These are phyloP conservation scores for Drosophila burlai DNA, from an alignment of 1,140 invertebrate species.

Conservation along the genomic window DNA sequence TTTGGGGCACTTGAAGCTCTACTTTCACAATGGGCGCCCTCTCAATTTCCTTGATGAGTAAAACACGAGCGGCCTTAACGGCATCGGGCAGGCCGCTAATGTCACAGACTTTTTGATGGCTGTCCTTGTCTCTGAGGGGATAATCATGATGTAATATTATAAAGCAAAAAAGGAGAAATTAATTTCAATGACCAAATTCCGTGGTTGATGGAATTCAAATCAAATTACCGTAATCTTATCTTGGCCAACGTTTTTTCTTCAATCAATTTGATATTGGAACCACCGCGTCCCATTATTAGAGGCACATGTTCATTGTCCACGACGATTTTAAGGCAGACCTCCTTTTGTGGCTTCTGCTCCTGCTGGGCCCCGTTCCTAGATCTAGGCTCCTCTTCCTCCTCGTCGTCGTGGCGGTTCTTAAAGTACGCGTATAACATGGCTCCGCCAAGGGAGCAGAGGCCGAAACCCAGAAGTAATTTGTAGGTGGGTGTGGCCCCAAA, in stretches of 20 bases:
- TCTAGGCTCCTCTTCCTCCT: slow-evolving; percentile 42
- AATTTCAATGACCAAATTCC: not conserved
- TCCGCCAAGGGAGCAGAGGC: slow-evolving; percentile 78
- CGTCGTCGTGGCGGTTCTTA: slow-evolving; percentile 72
- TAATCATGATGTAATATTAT: not conserved
- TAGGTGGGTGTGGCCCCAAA: slow-evolving; percentile 72
- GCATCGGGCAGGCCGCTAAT: slow-evolving; percentile 88
- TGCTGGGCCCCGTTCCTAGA: slow-evolving; percentile 4
- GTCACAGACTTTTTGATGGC: slow-evolving; percentile 87
- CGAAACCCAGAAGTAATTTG: slow-evolving; percentile 82
- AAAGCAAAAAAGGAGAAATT: not conserved
- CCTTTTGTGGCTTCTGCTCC: slow-evolving; percentile 53
- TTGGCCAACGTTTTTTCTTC: slow-evolving; percentile 89
- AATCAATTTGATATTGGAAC: slow-evolving; percentile 89
- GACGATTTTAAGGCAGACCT: slow-evolving; percentile 69
- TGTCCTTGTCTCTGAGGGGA: slow-evolving; percentile 82
- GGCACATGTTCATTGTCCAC: slow-evolving; percentile 82
- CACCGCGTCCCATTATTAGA: slow-evolving; percentile 88
- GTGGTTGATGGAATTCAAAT: slow-evolving; percentile 13
- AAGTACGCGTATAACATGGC: slow-evolving; percentile 83
- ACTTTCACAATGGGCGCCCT: slow-evolving; percentile 89
- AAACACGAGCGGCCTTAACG: slow-evolving; percentile 89
- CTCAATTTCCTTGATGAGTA: slow-evolving; percentile 90
- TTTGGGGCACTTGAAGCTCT: slow-evolving; percentile 89
- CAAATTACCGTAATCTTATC: slow-evolving; percentile 88